Evolutionary conservation across 2,113 vertebrate genomes (phyloP).

Genomic region (Formicarius rufipectus): DNA sequence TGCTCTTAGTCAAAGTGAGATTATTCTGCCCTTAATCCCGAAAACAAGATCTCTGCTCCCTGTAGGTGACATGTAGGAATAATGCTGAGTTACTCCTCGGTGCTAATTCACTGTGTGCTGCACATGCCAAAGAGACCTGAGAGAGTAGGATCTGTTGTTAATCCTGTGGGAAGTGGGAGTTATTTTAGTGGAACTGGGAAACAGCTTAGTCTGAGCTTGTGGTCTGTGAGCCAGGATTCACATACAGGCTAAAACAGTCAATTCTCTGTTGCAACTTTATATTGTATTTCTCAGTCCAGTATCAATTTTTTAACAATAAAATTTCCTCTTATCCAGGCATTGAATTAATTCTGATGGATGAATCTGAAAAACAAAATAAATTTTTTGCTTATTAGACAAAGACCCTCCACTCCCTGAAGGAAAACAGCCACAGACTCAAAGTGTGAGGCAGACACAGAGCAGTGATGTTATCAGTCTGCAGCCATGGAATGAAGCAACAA

Average conservation of each 20-base stretch:
- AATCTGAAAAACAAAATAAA: neutral
- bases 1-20: neutral
- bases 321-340: neutral
- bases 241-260: rapidly evolving
- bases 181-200: neutral
- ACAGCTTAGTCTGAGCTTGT: neutral
- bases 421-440: neutral
- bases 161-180: neutral
- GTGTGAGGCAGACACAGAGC: neutral
- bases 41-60: neutral
- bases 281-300: neutral
- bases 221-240: neutral
- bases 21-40: neutral
- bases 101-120: neutral
- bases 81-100: neutral
- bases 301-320: neutral
- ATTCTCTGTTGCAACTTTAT: neutral
- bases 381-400: neutral
- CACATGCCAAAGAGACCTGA: neutral
- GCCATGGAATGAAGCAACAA: neutral
- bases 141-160: neutral
- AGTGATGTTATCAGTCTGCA: neutral
- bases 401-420: neutral
- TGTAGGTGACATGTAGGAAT: neutral
- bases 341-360: neutral